Conservation (phyloP, 2,113 vertebrate species). For the Gavialis gangeticus region DNA sequence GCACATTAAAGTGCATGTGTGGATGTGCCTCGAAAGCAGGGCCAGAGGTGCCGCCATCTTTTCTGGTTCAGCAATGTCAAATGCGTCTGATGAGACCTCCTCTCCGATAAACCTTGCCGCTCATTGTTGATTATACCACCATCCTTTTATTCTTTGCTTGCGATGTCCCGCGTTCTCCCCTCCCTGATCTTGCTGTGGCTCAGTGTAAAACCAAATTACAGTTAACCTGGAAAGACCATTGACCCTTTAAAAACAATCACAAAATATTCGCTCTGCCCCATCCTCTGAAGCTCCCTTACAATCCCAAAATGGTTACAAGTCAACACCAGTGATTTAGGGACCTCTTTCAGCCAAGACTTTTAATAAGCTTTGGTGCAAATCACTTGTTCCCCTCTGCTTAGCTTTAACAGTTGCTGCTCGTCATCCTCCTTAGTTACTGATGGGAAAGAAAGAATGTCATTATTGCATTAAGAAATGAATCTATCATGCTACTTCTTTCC, state of each 20-base stretch:
- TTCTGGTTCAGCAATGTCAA: background rate
- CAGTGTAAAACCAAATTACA: background rate
- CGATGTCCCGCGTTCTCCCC: background rate
- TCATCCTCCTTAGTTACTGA: background rate
- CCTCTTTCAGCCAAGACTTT: background rate
- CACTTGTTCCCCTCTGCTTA: too few species aligned
- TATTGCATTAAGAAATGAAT: background rate
- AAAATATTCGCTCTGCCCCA: background rate
- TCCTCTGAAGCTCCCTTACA: background rate
- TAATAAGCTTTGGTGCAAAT: background rate
- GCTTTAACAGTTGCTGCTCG: background rate
- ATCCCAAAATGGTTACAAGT: background rate
- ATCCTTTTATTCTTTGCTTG: background rate
- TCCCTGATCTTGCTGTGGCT: background rate
- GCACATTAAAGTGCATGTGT: too few species aligned
- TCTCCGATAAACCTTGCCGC: background rate
- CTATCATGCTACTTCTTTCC: background rate
- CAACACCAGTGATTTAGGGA: background rate
- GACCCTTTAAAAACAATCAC: background rate
- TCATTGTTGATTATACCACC: background rate
- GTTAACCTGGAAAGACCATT: background rate
- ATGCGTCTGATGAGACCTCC: background rate
- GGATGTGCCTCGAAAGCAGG: background rate
- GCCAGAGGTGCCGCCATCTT: background rate
- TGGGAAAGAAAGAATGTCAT: background rate